Evolutionary conservation across 2,888 invertebrate species (phyloP), one percentile per base, ranked within the genome.

Genomic region (Exephanes ischioxanthus): DNA sequence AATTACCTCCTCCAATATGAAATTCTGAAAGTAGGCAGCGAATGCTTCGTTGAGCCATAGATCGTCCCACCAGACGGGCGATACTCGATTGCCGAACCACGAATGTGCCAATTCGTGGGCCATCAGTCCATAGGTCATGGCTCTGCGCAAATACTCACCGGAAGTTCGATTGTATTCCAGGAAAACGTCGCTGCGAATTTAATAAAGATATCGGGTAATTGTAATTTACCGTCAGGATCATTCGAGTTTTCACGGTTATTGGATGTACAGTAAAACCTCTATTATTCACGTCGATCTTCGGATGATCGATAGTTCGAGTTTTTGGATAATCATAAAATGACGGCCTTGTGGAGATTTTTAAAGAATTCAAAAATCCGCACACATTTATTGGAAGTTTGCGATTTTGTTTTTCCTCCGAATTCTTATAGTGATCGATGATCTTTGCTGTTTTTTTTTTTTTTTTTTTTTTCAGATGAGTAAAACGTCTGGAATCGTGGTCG

Each of bases 151-250:
- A 6, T 77, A 76, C 63, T 26, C 58, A 9, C 76, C 72, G 0
- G 30, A n/a, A 67, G 67, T 70, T 71, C 70, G 58, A 58, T 97
- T 96, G 91, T 96, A 98, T 14, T 16, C n/a, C 0, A 98, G 94
- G 95, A 97, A 96, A 1, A 96, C 1, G 19, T 71, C 37, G 22
- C 86, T 84, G 19, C 11, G n/a, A 53, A 73, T 75, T 9, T 9
- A 37, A 51, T 16, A 66, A 67, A 94, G 94, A 14, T 30, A 9
- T 19, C n/a, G 45, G 41, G 66, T 48, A 14, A 48, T 48, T 16
- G 45, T 48, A 48, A 48, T 48, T 48, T 16, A 48, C 41, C 3
- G 7, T 41, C 41, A 0, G 45, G 45, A 48, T 41, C 2, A 41
- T 41, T 41, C 11, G 41, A 41, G 11, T 41, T 41, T 41, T 41